These are phyloP conservation scores for Drosophila arawakana DNA, from an alignment of 1,140 invertebrate species.

Conservation along the genomic window DNA sequence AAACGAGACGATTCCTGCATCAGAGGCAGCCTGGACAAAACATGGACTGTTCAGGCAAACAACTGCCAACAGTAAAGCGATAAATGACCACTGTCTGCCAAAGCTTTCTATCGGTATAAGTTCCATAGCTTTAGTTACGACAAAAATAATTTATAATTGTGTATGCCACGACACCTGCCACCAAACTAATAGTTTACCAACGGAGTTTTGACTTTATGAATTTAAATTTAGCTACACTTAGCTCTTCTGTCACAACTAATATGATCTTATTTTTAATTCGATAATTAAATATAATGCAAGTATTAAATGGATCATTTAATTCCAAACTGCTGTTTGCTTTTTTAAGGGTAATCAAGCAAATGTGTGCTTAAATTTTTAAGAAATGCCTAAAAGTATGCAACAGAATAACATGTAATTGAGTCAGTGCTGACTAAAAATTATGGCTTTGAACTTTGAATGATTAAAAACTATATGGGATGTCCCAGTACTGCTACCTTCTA, in stretches of 20 bases:
- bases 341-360: slow-evolving; percentile 26
- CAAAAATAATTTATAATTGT: neutral
- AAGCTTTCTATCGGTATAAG: neutral
- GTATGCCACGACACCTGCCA: neutral
- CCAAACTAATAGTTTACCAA: slow-evolving; percentile 6
- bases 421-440: no score
- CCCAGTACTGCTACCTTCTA: no score
- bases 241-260: slow-evolving; percentile 1
- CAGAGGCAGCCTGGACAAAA: neutral
- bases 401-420: neutral
- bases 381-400: slow-evolving; percentile 20
- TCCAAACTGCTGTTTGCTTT: no score
- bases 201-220: slow-evolving; percentile 8
- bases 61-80: slow-evolving; percentile 13
- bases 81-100: neutral
- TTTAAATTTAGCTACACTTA: neutral
- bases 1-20: slow-evolving; percentile 38
- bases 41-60: neutral
- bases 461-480: no score
- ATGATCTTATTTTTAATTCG: slow-evolving; percentile 7
- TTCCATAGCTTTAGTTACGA: neutral
- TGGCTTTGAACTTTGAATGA: no score
- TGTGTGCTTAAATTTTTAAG: neutral
- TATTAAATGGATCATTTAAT: slow-evolving; percentile 36
- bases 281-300: slow-evolving; percentile 24